phyloP scores from a whole-genome alignment of 1,140 invertebrate genomes.

The Heliothis virescens region DNA sequence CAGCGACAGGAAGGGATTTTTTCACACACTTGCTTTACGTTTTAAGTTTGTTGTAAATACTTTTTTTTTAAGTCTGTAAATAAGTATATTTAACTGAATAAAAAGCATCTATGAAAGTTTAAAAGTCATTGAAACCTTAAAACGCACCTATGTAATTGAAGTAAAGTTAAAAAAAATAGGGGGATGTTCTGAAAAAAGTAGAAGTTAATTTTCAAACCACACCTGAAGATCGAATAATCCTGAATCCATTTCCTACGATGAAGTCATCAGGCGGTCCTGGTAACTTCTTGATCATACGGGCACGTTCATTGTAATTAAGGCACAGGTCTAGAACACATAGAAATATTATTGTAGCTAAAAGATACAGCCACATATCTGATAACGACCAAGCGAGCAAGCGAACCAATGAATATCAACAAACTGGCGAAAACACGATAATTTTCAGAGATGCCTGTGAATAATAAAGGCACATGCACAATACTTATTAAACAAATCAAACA shows the following conservation, averaged over 20 bases:
- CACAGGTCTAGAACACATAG: conserved; percentile 52
- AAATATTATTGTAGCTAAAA: conserved; percentile 34
- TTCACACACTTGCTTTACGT: too few species aligned
- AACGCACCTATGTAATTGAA: background rate
- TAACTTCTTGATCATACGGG: conserved; percentile 54
- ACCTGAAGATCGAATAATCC: conserved; percentile 51
- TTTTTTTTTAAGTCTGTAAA: too few species aligned
- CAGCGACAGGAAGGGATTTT: too few species aligned
- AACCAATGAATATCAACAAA: background rate
- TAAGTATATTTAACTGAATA: too few species aligned
- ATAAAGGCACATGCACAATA: background rate
- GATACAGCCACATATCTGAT: conserved; percentile 24
- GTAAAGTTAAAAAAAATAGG: conserved; percentile 21
- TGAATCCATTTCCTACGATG: conserved; percentile 56
- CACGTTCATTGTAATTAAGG: conserved; percentile 56
- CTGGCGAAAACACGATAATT: background rate
- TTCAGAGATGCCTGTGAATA: background rate
- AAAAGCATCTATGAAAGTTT: too few species aligned
- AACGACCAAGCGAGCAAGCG: background rate
- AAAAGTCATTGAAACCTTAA: background rate
- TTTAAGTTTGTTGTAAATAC: too few species aligned
- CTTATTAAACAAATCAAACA: background rate
- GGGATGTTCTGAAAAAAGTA: conserved; percentile 35
- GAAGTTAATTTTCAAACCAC: conserved; percentile 4
- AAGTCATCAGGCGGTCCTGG: conserved; percentile 55